phyloP scores from a whole-genome alignment of 2,888 invertebrate genomes.

The Drosophila hawaiiensis region DNA sequence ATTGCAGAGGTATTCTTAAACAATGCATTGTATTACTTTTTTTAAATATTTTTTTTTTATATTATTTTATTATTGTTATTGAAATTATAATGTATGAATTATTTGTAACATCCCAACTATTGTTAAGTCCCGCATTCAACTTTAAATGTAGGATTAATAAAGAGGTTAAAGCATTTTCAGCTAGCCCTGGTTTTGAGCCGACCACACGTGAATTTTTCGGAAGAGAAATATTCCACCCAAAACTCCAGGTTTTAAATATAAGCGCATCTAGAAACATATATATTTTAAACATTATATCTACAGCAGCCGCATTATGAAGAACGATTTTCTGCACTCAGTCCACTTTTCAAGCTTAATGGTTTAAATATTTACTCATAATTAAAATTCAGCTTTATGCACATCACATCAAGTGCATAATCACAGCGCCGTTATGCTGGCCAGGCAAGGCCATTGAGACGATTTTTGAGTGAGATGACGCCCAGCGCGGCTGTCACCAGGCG shows the following conservation, averaged over 20 bases:
- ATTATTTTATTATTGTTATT: neutral
- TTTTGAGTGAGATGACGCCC: constrained; percentile 51
- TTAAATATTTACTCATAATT: constrained; percentile 80
- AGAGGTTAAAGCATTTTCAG: neutral
- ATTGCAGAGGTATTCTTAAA: neutral
- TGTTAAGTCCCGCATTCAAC: neutral
- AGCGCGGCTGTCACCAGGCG: constrained; percentile 50
- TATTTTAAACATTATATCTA: neutral
- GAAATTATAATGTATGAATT: neutral
- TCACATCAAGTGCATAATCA: constrained; percentile 79
- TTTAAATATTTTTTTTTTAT: too few relatives aligned
- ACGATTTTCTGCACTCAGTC: constrained; percentile 14
- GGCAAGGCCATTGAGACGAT: constrained; percentile 78
- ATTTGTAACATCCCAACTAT: neutral
- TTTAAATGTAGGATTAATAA: neutral
- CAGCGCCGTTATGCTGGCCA: constrained; percentile 38
- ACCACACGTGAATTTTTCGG: neutral
- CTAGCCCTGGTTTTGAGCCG: neutral
- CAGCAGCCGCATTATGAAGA: neutral
- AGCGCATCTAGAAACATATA: neutral
- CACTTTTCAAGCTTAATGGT: constrained; percentile 60
- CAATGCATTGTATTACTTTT: neutral
- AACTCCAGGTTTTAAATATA: neutral
- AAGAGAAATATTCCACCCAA: neutral
- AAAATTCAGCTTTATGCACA: constrained; percentile 77